Evolutionary conservation across 2,888 invertebrate species (phyloP), one percentile per base, ranked within the genome.

Genomic region (Tenodera sinensis): DNA sequence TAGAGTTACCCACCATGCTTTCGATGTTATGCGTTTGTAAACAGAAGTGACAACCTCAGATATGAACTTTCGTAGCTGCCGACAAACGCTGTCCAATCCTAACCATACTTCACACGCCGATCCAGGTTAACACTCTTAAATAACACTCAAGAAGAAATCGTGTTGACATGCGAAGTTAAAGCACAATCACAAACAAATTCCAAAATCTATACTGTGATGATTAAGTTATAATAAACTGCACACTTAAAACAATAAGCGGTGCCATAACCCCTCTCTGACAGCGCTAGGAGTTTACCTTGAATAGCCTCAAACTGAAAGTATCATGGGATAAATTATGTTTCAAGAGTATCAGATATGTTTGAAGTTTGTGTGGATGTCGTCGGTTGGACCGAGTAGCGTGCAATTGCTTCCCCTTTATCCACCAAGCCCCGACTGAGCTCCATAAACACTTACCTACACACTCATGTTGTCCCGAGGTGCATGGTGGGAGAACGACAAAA

Each of bases 391-490:
- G 89, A 90, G 88, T 91, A 86, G 90, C 88, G 87, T 88, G 84
- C 85, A 90, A 90, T 91, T 91, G 91, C 90, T 90, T 89, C 90
- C 89, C 89, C 91, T 90, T 89, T 91, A 90, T 91, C 89, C 90
- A 91, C 91, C 91, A 91, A 91, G 90, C 90, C 90, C 91, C 90
- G 87, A 91, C 91, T 91, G 91, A 91, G 91, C 91, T 90, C 91
- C 91, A 91, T 91, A 91, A 90, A 89, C 90, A 91, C 91, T 91
- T 91, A 91, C 91, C 91, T 91, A 91, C 91, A 88, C 90, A 90
- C 91, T 91, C 91, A 91, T 91, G 91, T 91, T 91, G 91, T 90
- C 90, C 89, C 90, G 91, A 88, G 91, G 90, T 90, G 91, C 91
- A 91, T 91, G 89, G 83, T 90, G 91, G 91, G 91, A 89, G 89